Conservation (phyloP, 2,888 invertebrate genomes). For the Fabriciana adippe region DNA sequence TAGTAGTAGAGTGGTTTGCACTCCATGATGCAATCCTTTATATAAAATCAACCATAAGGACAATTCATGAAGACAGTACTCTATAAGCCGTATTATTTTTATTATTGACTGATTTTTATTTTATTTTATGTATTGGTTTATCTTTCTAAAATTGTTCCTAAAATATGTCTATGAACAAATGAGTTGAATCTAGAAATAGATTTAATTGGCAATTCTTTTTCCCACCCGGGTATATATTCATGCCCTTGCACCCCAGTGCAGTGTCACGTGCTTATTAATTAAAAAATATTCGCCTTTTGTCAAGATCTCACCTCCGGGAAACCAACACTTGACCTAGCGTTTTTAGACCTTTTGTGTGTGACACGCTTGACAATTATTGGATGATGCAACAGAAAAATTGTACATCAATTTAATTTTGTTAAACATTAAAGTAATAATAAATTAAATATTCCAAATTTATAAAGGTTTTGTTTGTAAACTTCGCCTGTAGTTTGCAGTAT, state of each 20-base stretch:
- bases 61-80: no score
- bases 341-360: slow-evolving; percentile 75
- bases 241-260: slow-evolving; percentile 53
- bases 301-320: slow-evolving; percentile 73
- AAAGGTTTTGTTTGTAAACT: no score
- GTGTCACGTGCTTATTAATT: slow-evolving; percentile 60
- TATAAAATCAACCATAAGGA: no score
- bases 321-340: slow-evolving; percentile 78
- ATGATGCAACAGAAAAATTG: slow-evolving; percentile 18
- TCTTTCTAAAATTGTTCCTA: no score
- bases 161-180: neutral
- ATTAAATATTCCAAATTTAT: no score
- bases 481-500: no score
- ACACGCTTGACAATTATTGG: slow-evolving; percentile 71
- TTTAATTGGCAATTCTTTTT: slow-evolving; percentile 31
- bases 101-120: no score
- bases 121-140: no score
- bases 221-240: slow-evolving; percentile 26
- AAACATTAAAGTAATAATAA: neutral
- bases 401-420: neutral
- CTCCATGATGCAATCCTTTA: no score
- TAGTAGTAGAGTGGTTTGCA: neutral
- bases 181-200: slow-evolving; percentile 17
- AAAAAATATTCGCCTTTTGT: slow-evolving; percentile 68
- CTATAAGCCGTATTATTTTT: no score